phyloP scores from a whole-genome alignment of 2,113 vertebrate genomes.

The Tenebrosternarchus preto region DNA sequence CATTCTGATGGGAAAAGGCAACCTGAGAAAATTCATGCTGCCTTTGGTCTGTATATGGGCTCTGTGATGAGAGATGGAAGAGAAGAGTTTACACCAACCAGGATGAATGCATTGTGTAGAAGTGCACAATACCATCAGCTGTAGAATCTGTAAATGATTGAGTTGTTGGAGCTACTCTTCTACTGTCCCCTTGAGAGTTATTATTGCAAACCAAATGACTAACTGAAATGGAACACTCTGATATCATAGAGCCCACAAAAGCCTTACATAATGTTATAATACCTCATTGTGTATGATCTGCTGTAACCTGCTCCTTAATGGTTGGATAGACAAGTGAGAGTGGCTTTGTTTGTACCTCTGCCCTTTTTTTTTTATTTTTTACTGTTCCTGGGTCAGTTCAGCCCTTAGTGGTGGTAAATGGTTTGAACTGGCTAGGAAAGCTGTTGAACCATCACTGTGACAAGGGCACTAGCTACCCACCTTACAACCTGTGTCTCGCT shows the following conservation, averaged over 20 bases:
- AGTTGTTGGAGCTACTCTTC: conserved; percentile 17
- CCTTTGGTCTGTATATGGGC: not conserved
- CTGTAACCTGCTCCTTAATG: conserved; percentile 27
- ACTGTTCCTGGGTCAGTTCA: not conserved
- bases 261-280: not conserved
- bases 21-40: not conserved
- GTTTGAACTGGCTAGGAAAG: not conserved
- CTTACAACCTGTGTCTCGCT: conserved; percentile 38
- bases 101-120: not conserved
- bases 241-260: conserved; percentile 2
- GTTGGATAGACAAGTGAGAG: conserved; percentile 13
- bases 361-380: too few species aligned
- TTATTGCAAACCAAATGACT: conserved; percentile 19
- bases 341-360: conserved; percentile 36
- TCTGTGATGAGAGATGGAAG: not conserved
- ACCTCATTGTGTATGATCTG: not conserved
- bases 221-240: conserved; percentile 18
- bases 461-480: conserved; percentile 8
- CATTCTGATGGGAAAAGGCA: not conserved
- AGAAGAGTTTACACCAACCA: not conserved
- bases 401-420: not conserved
- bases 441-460: not conserved
- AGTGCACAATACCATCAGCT: not conserved
- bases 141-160: conserved; percentile 11
- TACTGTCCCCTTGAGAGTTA: conserved; percentile 11